These are phyloP conservation scores for Cassiopea andromeda DNA, from an alignment of 30 jellyfish, hydroid and myxozoan genomes.

Conservation along the genomic window DNA sequence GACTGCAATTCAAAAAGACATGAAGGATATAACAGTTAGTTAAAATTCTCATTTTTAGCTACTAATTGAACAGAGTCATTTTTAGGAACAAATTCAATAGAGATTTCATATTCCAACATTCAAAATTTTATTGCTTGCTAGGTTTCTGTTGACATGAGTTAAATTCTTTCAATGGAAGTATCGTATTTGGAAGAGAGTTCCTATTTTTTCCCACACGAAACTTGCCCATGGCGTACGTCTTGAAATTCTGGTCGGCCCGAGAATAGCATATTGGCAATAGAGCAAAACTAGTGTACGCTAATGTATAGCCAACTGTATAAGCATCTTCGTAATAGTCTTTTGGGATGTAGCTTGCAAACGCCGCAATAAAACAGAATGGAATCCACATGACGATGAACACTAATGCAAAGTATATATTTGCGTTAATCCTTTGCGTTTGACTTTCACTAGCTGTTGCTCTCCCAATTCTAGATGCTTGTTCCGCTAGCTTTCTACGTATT, in stretches of 20 bases:
- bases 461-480: constrained; percentile 47
- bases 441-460: constrained; percentile 44
- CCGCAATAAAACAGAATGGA: constrained; percentile 64
- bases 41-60: no score
- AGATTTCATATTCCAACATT: no score
- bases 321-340: constrained; percentile 47
- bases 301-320: constrained; percentile 69
- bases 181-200: neutral
- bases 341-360: constrained; percentile 66
- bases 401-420: constrained; percentile 63
- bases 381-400: constrained; percentile 76
- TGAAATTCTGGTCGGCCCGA: constrained; percentile 66
- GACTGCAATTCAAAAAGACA: no score
- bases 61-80: no score
- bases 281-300: constrained; percentile 67
- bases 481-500: constrained; percentile 58
- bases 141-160: no score
- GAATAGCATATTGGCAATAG: constrained; percentile 70
- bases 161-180: constrained; percentile 6
- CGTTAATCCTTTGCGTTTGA: constrained; percentile 57
- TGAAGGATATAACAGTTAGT: no score
- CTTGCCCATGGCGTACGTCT: constrained; percentile 12
- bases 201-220: neutral
- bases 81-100: no score
- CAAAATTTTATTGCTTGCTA: no score